Evolutionary conservation across 2,113 vertebrate species (phyloP).

Genomic region (Calonectris borealis): DNA sequence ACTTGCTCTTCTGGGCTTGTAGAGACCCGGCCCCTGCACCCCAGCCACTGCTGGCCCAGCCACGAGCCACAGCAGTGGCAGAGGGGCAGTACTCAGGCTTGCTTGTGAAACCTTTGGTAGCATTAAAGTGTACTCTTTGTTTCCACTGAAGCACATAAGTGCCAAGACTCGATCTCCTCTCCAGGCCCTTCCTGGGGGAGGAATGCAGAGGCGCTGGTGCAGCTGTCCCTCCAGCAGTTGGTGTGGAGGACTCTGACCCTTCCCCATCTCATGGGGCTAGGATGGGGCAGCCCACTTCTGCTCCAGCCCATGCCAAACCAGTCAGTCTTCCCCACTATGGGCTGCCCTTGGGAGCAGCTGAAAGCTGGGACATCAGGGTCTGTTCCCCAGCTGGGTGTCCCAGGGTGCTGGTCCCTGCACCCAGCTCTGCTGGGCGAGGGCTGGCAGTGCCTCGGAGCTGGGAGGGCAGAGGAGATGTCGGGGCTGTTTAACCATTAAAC

Average conservation of each 20-base stretch:
- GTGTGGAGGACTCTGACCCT: neutral
- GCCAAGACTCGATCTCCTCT: neutral
- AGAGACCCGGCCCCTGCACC: neutral
- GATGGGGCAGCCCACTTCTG: neutral
- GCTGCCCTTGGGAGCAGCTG: neutral
- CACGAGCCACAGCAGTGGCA: neutral
- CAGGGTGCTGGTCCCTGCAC: neutral
- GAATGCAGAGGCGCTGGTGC: neutral
- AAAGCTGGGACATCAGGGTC: neutral
- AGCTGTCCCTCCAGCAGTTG: neutral
- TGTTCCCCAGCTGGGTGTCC: neutral
- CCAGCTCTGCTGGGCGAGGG: neutral
- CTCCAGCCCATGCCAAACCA: neutral
- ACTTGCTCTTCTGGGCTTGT: neutral
- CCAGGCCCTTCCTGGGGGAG: neutral
- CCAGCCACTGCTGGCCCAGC: accelerated
- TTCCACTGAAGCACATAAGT: neutral
- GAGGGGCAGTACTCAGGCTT: neutral
- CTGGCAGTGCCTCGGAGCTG: neutral
- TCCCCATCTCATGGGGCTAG: neutral
- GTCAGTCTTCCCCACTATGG: accelerated
- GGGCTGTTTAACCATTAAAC: constrained; percentile 76
- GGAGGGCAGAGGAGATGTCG: neutral
- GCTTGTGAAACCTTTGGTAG: constrained; percentile 14
- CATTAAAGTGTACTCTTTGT: constrained; percentile 40